Evolutionary conservation across 2,888 invertebrate genomes (phyloP).

Genomic region (Euplagia quadripunctaria): DNA sequence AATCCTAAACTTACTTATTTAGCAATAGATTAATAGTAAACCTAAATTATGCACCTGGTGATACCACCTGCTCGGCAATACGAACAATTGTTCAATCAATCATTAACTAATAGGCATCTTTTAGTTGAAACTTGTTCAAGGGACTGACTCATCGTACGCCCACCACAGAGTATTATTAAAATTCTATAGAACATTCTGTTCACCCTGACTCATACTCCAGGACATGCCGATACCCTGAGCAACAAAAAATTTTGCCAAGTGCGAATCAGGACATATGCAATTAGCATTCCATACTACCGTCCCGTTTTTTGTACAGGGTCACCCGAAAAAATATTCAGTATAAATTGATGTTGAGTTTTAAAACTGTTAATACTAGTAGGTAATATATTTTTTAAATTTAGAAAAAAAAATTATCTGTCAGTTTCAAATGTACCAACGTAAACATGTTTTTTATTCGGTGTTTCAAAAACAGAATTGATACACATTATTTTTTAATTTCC

Average conservation of each 20-base stretch:
- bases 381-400: too few species aligned
- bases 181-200: conserved; percentile 45
- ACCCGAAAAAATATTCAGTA: too few species aligned
- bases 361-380: too few species aligned
- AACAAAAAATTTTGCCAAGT: conserved; percentile 22
- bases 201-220: conserved; percentile 40
- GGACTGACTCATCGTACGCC: conserved; percentile 39
- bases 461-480: too few species aligned
- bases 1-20: neutral
- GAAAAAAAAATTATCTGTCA: too few species aligned
- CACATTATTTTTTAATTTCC: too few species aligned
- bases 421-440: too few species aligned
- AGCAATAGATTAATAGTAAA: neutral
- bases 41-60: neutral
- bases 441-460: too few species aligned
- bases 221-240: conserved; percentile 44
- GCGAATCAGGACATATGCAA: neutral
- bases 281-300: neutral
- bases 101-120: neutral
- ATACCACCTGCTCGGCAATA: neutral
- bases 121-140: neutral
- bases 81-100: neutral
- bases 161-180: conserved; percentile 42
- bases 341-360: too few species aligned
- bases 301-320: neutral